phyloP scores from a whole-genome alignment of 2,113 vertebrate species.

The Sprattus sprattus region DNA sequence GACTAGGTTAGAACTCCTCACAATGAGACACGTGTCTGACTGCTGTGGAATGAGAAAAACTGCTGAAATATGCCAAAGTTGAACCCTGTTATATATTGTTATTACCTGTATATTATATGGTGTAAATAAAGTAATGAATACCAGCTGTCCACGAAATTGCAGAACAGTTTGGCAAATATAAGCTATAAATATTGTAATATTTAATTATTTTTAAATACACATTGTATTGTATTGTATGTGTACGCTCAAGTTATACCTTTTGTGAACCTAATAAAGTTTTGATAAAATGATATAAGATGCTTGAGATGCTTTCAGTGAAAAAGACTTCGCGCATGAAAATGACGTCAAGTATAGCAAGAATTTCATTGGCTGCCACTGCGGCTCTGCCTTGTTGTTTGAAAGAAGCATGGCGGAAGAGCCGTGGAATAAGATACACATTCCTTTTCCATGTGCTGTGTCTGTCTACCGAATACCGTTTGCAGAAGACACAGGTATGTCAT shows the following conservation, averaged over 20 bases:
- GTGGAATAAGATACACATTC: conserved; percentile 59
- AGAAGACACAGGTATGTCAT: conserved; percentile 40
- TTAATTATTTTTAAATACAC: no score
- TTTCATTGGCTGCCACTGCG: conserved; percentile 23
- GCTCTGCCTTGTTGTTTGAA: background rate
- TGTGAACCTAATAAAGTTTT: background rate
- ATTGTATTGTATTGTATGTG: no score
- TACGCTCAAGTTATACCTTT: background rate
- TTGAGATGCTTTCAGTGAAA: background rate
- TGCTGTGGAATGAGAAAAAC: no score
- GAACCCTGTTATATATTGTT: no score
- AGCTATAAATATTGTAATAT: no score
- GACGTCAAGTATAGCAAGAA: background rate
- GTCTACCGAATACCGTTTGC: conserved; percentile 34
- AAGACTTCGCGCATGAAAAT: background rate
- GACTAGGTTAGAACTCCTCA: no score
- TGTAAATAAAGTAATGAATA: no score
- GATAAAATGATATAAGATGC: background rate
- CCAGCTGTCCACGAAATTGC: no score
- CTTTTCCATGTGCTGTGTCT: conserved; percentile 43
- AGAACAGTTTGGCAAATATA: no score
- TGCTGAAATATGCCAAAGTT: no score
- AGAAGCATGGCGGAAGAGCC: conserved; percentile 55
- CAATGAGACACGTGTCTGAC: no score
- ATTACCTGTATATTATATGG: no score